Conservation (phyloP, 2,113 vertebrate genomes). For the Steatornis caripensis region DNA sequence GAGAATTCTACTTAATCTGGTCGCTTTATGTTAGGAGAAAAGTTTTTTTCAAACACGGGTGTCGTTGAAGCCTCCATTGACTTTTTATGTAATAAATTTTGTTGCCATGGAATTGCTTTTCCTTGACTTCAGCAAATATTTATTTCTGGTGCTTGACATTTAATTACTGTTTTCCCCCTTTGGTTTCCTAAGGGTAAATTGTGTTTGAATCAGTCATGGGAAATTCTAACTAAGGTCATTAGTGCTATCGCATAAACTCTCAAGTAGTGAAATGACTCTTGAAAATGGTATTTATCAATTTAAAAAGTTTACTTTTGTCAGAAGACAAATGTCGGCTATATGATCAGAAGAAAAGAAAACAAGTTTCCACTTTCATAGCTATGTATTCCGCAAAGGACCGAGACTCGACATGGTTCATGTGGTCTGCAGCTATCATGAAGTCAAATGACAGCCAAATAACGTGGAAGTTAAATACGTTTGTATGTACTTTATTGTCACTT, state of each 20-base stretch:
- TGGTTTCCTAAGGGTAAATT: not conserved
- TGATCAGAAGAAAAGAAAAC: not conserved
- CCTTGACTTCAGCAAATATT: conserved; percentile 15
- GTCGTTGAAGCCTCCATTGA: not conserved
- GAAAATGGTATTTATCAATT: not conserved
- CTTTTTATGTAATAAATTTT: not conserved
- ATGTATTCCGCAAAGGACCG: not conserved
- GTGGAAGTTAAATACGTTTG: not conserved
- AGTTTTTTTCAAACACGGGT: not conserved
- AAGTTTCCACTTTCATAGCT: not conserved
- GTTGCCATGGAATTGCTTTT: not conserved
- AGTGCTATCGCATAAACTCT: not conserved
- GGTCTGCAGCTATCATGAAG: not conserved
- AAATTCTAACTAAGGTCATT: not conserved
- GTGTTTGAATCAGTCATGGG: not conserved
- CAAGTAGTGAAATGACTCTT: not conserved
- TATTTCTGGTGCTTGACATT: not conserved
- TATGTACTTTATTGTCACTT: conserved; percentile 6
- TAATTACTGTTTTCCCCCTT: not conserved
- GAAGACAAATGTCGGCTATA: not conserved
- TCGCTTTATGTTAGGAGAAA: not conserved
- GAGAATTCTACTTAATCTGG: not conserved
- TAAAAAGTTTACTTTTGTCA: not conserved
- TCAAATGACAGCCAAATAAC: not conserved
- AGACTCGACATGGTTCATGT: not conserved